Evolutionary conservation across 2,888 invertebrate genomes (phyloP).

Genomic region (Epistrophe eligans): DNA sequence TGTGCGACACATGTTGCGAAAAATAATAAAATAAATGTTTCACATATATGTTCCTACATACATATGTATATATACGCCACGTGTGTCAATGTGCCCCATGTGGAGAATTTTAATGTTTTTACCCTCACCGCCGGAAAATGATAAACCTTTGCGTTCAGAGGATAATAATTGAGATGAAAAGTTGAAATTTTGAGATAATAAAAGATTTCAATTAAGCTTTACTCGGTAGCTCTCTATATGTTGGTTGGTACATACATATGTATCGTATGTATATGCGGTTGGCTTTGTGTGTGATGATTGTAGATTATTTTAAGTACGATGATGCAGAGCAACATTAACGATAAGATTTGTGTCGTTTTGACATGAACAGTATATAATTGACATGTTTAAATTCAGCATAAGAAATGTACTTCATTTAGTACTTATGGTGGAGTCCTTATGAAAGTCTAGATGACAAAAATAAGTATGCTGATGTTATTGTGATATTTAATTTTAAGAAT

Average conservation of each 20-base stretch:
- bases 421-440: too few relatives aligned
- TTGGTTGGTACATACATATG: too few relatives aligned
- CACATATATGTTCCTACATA: too few relatives aligned
- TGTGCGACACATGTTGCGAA: constrained; percentile 50
- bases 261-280: too few relatives aligned
- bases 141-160: neutral
- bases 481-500: too few relatives aligned
- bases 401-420: neutral
- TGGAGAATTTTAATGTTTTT: constrained; percentile 12
- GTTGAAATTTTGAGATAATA: constrained; percentile 1
- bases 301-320: constrained; percentile 7
- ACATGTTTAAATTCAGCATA: neutral
- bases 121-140: neutral
- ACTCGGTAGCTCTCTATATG: neutral
- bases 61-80: constrained; percentile 20
- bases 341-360: neutral
- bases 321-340: neutral
- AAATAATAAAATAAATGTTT: constrained; percentile 57
- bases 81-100: constrained; percentile 12
- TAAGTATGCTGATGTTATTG: too few relatives aligned
- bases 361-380: neutral
- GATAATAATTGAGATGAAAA: constrained; percentile 22
- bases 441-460: too few relatives aligned
- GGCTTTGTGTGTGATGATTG: constrained; percentile 15
- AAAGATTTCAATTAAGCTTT: constrained; percentile 34